Base-by-base conservation (phyloP, 1,140 invertebrate species). In the Battus philenor region DNA sequence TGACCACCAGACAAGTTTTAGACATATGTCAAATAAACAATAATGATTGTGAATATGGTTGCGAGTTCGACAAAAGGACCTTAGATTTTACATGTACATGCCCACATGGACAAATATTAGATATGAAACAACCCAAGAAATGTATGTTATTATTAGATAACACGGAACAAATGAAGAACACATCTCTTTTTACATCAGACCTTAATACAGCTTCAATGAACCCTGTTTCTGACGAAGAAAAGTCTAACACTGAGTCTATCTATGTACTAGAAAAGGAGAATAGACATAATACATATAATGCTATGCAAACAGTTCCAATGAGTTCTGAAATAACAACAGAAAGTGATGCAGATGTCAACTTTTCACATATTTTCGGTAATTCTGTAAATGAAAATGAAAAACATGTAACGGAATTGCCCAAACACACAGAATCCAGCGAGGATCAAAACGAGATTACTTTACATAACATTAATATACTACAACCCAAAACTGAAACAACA, bases 1-100 rank as follows among this genome's bases (percentile, higher is more conserved):
- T 90, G 4, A 50, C 54, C 13, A 58, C 87, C 1, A 72, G 78
- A 32, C 77, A 76, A 43, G 81, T 94, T 9, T 55, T 90, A 1
- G 93, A 96, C 83, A 76, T 91, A 15, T 97, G 95, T 79, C 90
- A 92, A 66, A 87, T 90, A 27, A 87, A 91, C 53, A 93, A 93
- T 61, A 89, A 93, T 44, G 89, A 87, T 1, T 97, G 95, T 67
- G 90, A 93, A 45, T 89, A 94, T 70, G 83, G 88, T 4, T 97
- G 95, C 71, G 79, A 87, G 20, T 95, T 93, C 59, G 90, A 94
- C 67, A 90, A 91, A 52, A 56, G 55, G 1, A 70, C 67, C 2
- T 64, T 90, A 16, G 86, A 90, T 44, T 93, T 93, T 54, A 69
- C 73, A 2, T 97, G 95, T 69, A 87, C 72, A 4, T 97, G 95